Conservation (phyloP, 2,888 invertebrate species). For the Germaria angustata region DNA sequence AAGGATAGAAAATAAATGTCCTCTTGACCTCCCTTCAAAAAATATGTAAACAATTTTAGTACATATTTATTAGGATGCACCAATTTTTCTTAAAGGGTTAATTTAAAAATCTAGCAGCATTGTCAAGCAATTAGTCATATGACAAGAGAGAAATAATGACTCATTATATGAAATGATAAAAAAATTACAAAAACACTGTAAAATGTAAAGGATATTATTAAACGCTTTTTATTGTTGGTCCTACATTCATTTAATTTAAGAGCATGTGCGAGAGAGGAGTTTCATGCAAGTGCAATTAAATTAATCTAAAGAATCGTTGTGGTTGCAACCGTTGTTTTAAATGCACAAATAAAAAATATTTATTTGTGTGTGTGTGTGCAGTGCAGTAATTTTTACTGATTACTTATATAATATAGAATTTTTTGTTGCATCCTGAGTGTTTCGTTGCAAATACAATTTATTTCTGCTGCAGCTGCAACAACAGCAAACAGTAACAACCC, state of each 20-base stretch:
- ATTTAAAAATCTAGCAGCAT: neutral
- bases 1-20: too few species aligned
- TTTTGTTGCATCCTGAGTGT: conserved; percentile 48
- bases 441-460: conserved; percentile 45
- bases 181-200: conserved; percentile 1
- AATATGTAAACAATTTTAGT: too few species aligned
- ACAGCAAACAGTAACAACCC: neutral
- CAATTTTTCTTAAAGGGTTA: conserved; percentile 38
- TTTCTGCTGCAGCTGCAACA: conserved; percentile 8
- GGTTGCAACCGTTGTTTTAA: conserved; percentile 33
- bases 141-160: conserved; percentile 42
- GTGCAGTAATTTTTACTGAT: neutral
- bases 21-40: too few species aligned
- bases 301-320: conserved; percentile 51
- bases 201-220: conserved; percentile 21
- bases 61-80: too few species aligned
- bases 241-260: neutral
- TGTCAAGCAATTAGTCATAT: conserved; percentile 61
- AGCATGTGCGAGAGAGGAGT: neutral
- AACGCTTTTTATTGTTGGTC: neutral
- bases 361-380: neutral
- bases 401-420: neutral
- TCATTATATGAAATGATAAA: conserved; percentile 32
- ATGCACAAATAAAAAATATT: neutral
- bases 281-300: conserved; percentile 35